Base-by-base conservation (phyloP, 2,888 invertebrate species). In the Diplazon laetatorius region DNA sequence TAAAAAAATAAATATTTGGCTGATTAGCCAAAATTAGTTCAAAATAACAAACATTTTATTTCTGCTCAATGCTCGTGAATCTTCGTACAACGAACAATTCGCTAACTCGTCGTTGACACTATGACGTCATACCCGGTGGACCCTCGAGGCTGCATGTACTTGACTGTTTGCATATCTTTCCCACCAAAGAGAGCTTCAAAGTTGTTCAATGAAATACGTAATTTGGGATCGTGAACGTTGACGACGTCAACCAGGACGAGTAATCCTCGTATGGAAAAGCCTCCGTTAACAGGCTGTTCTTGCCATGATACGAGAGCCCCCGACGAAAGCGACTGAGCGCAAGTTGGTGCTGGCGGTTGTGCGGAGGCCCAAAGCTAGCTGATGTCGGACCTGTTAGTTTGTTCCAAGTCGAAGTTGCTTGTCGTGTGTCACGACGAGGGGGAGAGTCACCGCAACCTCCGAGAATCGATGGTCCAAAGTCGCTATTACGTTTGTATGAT, bases 151-250 rank as follows among this genome's bases (percentile, higher is more conserved):
- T 42, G 18, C 10, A 35, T 22, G 5, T 30, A 44, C 5, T 2
- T 20, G 20, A 16, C 12, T 16, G 9, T 20, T 57, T 16, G 18
- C 16, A 3, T 35, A 20, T 12, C 10, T 39, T n/a, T 35, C 44
- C 42, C 10, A 35, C 50, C 18, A 12, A 1, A 0, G 30, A 63
- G 9, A 46, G 44, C 62, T 55, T 55, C 46, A 25, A 75, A 69
- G 68, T 75, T 75, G 12, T 35, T 37, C 55, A 44, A 37, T 20
- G 44, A 68, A 62, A 60, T 30, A 46, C 30, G 39, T 59, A 59
- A 59, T 37, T 39, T 30, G 16, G 12, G 30, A 46, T 30, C 20
- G 39, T 59, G 12, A 18, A 6, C 46, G 9, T 59, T 44, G 25
- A 22, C n/a, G 44, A 10, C 22, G 44, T 46, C 18, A 9, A 46